Base-by-base conservation (phyloP, 2,797 vertebrate genomes). In the Sternotherus odoratus region DNA sequence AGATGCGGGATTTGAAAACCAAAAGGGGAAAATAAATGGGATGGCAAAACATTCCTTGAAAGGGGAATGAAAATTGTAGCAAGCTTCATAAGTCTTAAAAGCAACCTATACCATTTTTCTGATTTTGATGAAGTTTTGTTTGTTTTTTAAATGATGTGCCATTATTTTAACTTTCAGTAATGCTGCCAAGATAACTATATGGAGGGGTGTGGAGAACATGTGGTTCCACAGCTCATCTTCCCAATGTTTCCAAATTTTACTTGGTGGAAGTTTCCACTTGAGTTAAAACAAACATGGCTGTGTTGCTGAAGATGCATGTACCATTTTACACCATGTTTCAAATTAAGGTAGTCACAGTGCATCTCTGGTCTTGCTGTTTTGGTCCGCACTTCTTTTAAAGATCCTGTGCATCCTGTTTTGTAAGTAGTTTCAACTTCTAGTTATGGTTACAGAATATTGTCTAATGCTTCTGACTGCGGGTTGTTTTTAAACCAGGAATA, bases 11-110 rank as follows among this genome's bases (percentile, higher is more conserved):
- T 80, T 95, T 89, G 79, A 93, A 90, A 95, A 78, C 89, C 93
- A 95, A 95, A 90, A 86, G 19, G 81, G 91, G 69, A 91, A 90
- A 95, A 1, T 90, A 92, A 88, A 24, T 75, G 11, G 81, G 57
- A 82, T 57, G 77, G 49, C 53, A 53, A 53, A 53, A 53, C 43
- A 9, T 94, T 60, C 49, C 69, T 82, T 28, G 39, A 66, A 77
- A 21, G 36, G 26, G 12, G 33, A 57, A 72, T 43, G 24, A 74
- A 48, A 75, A 91, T 89, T 51, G 85, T 85, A 79, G 82, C 19
- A 69, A 53, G 2, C 33, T 93, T 24, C 33, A 26, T 33, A 50
- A 87, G 69, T 83, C n/a, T 80, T 56, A 43, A 43, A 43, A 24
- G 69, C 36, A 72, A 72, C 11, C 39, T 13, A 26, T 43, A 43